Base-by-base conservation (phyloP, 2,797 vertebrate species). In the Gobionotothen gibberifrons region DNA sequence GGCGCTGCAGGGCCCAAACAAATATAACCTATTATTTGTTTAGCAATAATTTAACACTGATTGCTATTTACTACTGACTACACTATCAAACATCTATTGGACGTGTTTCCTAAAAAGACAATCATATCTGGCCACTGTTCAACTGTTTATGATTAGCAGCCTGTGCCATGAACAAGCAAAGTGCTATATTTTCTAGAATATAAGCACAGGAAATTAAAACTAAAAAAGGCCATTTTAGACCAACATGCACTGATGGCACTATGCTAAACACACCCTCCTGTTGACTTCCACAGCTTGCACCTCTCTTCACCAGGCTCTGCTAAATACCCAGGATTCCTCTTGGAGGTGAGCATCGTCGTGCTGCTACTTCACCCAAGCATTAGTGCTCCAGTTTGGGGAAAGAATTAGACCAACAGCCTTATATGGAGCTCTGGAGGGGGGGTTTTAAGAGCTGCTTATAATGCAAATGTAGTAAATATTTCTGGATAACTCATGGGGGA, bases 271-370 rank as follows among this genome's bases (percentile, higher is more conserved):
- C 62, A 53, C 43, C 32, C 32, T 65, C 42, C 58, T 76, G 72
- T 40, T 53, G 39, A 80, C 67, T 7, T 57, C 61, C 48, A 39
- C 32, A 53, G 12, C 12, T 0, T 39, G n/a, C 62, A 21, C 46
- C 36, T 57, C 21, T 62, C 68, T 68, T 82, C 76, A 48, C 72
- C 63, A 29, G 74, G 57, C 60, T 59, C 61, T 72, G 89, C 1
- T 61, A 84, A 78, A 82, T 85, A 56, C 65, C 64, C 12, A 19
- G 52, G 58, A 87, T 79, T 88, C 80, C 70, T 84, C 72, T 57
- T 62, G 14, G 69, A 63, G 54, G 36, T 70, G 61, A 74, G 78
- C 56, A n/a, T 43, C 1, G 11, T 11, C 7, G 3, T n/a, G 55
- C 51, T 43, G 51, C 47, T 57, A 42, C 60, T 66, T 26, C 1